Evolutionary conservation across 2,113 vertebrate genomes (phyloP), one percentile per base, ranked within the genome.

Genomic region (Dunckerocampus dactyliophorus): DNA sequence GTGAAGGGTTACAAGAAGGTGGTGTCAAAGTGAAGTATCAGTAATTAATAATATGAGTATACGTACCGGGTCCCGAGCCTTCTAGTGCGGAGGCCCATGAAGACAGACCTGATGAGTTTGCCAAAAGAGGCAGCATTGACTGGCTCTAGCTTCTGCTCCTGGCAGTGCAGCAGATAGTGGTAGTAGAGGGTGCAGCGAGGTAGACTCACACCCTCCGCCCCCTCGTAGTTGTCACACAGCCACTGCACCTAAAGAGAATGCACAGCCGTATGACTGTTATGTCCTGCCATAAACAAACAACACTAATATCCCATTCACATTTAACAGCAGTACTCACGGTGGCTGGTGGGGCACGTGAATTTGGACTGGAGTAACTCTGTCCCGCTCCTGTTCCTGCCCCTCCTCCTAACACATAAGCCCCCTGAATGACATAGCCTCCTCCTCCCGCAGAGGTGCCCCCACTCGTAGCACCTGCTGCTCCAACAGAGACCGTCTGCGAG

Each of bases 121-220:
- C 94, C 94, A 3, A 96, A 96, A 59, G 94, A 95, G 11, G 94
- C 94, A 0, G 94, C 94, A 2, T 96, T 96, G 19, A 96, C 94
- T 0, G 94, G 94, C 65, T 96, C 94, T 63, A 95, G 88, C 77
- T 96, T 95, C 82, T 95, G 92, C 74, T 96, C 93, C 87, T 95
- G 94, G 82, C 94, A 95, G 85, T 96, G 94, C 75, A 95, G 90
- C 75, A 96, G 84, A 79, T 96, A 96, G 80, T 96, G 94, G 88
- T 94, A 95, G 86, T 96, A 96, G 15, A 96, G 93, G 48, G 94
- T 95, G 85, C 92, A 94, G 69, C 94, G 92, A 0, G 94, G 94
- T 52, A 96, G 86, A 64, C 94, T 95, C 77, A 96, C 94, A 1
- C 94, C 94, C 82, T 96, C 94, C 0, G 94, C 94, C 0, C 93